Base-by-base conservation (phyloP, 1,140 invertebrate genomes). In the Pomacea maculata region DNA sequence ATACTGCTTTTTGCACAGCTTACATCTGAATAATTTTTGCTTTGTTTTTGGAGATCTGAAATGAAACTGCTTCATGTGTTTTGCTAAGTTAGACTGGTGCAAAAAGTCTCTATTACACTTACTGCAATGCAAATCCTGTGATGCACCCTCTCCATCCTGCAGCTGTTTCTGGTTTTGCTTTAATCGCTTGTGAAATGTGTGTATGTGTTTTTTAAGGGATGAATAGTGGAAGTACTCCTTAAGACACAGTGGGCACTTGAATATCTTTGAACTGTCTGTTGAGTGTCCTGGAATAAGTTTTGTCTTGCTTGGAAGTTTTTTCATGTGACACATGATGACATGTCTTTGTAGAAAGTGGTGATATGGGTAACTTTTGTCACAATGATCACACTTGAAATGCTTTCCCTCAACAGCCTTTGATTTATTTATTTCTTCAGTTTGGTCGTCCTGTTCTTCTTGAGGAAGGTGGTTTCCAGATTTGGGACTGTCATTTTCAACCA, bases 1-100 rank as follows among this genome's bases (percentile, higher is more conserved):
- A 70, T 70, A 70, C 21, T 21, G 67, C 29, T n/a, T 70, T 57
- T 78, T 70, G 21, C 77, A 78, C 3, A 78, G 11, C n/a, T 78
- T 34, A 70, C 64, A 78, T 65, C 68, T 17, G 14, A 12, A 71
- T 21, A 68, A 29, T 54, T 25, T 17, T 19, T 29, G 54, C 14
- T 75, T 21, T 8, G 57, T 45, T 61, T 9, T 61, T 63, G 29
- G 12, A 15, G n/a, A 34, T 75, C 29, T 61, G 34, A 45, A 52
- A 14, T 68, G 61, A 45, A 45, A 45, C n/a, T 67, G 19, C 67
- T 77, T 14, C n/a, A 9, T 34, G 61, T 25, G 14, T 57, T 75
- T 12, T 25, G 11, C 57, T 25, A 17, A 65, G 75, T n/a, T 21
- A 77, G 64, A 21, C 67, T 77, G 63, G 9, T 67, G 14, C 19